Base-by-base conservation (phyloP, 2,113 vertebrate genomes). In the Egretta garzetta region DNA sequence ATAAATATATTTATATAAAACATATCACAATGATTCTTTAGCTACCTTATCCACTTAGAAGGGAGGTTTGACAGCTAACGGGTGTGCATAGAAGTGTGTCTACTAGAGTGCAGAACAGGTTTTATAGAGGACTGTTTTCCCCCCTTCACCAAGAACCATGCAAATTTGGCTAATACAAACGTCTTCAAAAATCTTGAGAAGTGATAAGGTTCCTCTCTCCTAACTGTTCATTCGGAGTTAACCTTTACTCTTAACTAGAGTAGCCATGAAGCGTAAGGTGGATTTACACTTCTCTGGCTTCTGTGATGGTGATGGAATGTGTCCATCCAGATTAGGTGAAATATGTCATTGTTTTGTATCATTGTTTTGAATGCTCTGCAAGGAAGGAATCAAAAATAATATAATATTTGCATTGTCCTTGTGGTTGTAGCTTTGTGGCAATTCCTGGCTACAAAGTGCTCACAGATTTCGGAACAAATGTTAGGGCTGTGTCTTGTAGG, bases 311-410 rank as follows among this genome's bases (percentile, higher is more conserved):
- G 35, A 41, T 8, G 8, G 12, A 80, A 71, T 20, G 9, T 41
- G 56, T 41, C 39, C 26, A 30, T 60, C 26, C 19, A 47, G 20
- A 68, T 56, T 35, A 68, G 18, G 24, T 33, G 15, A 74, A 67
- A 55, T 72, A 55, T 86, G 21, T 59, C 5, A 13, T 15, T 72
- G 15, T 13, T 92, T 84, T 66, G 9, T n/a, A 7, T 32, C 0
- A 0, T 59, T 52, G 6, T 62, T 94, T 75, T 56, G 7, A 49
- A 10, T 0, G 3, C 12, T 80, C 12, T 68, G 4, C 43, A 41
- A 62, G 72, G 49, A 37, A 47, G 15, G 6, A 68, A 6, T 5
- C 13, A 50, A 49, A 70, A 56, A 43, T 41, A 47, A 37, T 10
- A 12, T 1, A 62, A 73, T 5, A 13, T 47, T 80, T 82, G 8